Conservation (phyloP, 2,888 invertebrate species). For the Ganaspis brasiliensis region DNA sequence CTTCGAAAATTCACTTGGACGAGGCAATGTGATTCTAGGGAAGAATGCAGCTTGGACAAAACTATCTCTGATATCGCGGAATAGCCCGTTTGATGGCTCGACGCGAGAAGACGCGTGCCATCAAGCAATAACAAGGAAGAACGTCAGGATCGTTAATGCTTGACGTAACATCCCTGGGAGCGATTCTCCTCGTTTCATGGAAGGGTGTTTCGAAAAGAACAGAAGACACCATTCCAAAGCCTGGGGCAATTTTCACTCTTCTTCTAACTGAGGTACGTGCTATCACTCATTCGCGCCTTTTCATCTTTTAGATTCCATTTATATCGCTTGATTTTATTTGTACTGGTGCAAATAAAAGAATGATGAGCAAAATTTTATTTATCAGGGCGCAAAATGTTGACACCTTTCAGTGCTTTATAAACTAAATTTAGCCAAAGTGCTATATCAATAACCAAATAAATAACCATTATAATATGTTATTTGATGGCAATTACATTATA, state of each 20-base stretch:
- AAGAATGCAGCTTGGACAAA: slow-evolving; percentile 51
- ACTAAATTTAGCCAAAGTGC: no score
- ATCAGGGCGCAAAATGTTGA: no score
- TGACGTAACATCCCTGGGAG: slow-evolving; percentile 54
- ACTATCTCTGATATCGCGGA: slow-evolving; percentile 59
- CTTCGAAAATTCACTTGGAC: slow-evolving; percentile 12
- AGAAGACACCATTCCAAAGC: slow-evolving; percentile 57
- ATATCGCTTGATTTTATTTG: background rate
- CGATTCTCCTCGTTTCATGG: slow-evolving; percentile 37
- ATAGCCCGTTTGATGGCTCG: slow-evolving; percentile 64
- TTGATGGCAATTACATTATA: no score
- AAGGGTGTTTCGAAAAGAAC: slow-evolving; percentile 54
- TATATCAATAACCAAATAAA: no score
- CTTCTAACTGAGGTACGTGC: background rate
- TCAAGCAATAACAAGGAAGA: slow-evolving; percentile 68
- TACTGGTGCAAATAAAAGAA: no score
- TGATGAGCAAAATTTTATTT: no score
- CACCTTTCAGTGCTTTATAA: no score
- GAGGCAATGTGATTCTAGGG: slow-evolving; percentile 4
- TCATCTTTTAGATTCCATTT: slow-evolving; percentile 1
- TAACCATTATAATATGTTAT: no score
- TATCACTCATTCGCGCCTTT: background rate
- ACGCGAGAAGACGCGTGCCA: slow-evolving; percentile 67
- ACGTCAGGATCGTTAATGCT: slow-evolving; percentile 67
- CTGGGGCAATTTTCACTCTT: slow-evolving; percentile 58